Conservation (phyloP, 2,888 invertebrate genomes). For the Athalia circularis region DNA sequence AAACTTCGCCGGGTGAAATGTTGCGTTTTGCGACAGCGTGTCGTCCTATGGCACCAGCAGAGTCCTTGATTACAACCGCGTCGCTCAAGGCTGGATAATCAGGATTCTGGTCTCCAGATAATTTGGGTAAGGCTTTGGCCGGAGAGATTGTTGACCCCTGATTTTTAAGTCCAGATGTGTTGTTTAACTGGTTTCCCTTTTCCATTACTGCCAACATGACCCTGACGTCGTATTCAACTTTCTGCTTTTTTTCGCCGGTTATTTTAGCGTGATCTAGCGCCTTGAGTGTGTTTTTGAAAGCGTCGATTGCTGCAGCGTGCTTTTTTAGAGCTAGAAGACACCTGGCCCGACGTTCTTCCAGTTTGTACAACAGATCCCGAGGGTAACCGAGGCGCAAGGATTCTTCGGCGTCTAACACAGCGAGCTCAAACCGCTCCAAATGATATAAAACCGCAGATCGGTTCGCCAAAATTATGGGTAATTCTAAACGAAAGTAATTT, state of each 20-base stretch:
- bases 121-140: neutral
- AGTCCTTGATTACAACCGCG: constrained; percentile 80
- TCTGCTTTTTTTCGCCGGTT: constrained; percentile 78
- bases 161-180: constrained; percentile 39
- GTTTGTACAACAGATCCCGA: constrained; percentile 83
- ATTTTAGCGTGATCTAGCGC: constrained; percentile 82
- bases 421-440: constrained; percentile 80
- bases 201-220: constrained; percentile 83
- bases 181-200: constrained; percentile 76
- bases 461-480: constrained; percentile 85
- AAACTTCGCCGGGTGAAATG: constrained; percentile 83
- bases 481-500: constrained; percentile 70
- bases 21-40: constrained; percentile 83
- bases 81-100: constrained; percentile 80
- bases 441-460: constrained; percentile 88
- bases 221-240: constrained; percentile 81
- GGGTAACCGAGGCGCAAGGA: constrained; percentile 83
- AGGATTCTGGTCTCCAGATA: constrained; percentile 68
- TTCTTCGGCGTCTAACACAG: constrained; percentile 83
- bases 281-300: constrained; percentile 82
- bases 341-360: constrained; percentile 84
- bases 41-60: constrained; percentile 79
- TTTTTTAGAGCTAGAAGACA: constrained; percentile 83
- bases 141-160: constrained; percentile 3
- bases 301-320: constrained; percentile 79